A percentile compares a stretch with the other conserved stretches of the same genome.
Conservation (phyloP, 1,140 invertebrate genomes). For the Panulirus ornatus region DNA sequence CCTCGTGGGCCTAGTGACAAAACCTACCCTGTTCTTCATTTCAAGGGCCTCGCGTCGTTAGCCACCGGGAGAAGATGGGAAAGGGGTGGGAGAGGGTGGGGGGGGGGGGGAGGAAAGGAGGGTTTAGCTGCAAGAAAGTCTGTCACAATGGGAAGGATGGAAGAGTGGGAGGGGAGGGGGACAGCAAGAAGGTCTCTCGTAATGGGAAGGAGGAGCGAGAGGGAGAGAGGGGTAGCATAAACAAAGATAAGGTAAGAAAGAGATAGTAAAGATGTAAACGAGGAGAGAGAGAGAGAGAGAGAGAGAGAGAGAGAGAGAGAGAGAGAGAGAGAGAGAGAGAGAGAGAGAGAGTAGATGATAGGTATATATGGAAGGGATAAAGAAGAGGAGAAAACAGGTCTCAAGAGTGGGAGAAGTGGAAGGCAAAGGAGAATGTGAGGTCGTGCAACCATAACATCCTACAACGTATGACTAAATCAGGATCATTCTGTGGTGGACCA, state of each 20-base stretch:
- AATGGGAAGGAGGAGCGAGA: not conserved
- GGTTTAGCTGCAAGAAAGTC: no score
- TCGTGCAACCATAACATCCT: no score
- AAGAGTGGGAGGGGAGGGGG: not conserved
- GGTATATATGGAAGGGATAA: not conserved
- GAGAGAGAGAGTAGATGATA: not conserved
- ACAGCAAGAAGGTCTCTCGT: no score
- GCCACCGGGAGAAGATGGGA: no score
- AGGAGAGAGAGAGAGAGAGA: not conserved
- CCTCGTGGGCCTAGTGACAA: conserved; percentile 18
- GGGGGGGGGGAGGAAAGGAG: no score
- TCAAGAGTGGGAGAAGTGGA: not conserved
- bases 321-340: not conserved
- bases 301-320: not conserved
- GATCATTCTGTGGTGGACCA: no score
- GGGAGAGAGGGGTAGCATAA: conserved; percentile 4
- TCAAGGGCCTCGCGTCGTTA: no score
- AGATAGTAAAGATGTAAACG: not conserved
- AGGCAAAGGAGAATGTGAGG: not conserved
- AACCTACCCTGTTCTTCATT: no score
- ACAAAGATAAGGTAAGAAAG: not conserved
- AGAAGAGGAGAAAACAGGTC: not conserved
- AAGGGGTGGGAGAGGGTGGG: no score
- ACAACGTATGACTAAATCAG: no score
- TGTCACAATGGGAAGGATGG: not conserved